Evolutionary conservation across 2,888 invertebrate genomes (phyloP).

Genomic region (Ochropleura leucogaster): DNA sequence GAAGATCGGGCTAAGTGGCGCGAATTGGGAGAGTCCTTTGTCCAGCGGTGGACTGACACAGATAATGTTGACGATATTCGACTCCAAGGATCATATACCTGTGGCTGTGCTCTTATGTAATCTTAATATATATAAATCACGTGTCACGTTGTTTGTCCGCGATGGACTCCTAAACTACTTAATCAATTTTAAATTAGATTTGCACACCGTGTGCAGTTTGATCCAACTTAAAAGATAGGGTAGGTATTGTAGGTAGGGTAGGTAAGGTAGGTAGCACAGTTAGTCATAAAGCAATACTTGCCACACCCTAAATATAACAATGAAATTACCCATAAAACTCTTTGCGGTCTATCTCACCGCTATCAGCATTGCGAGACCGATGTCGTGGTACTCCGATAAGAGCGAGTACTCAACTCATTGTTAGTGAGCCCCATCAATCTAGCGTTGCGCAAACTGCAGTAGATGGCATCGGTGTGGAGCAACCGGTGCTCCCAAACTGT

Average conservation of each 20-base stretch:
- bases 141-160: too few species aligned
- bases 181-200: too few species aligned
- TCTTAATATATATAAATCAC: too few species aligned
- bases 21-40: too few species aligned
- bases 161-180: too few species aligned
- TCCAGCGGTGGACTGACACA: too few species aligned
- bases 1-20: too few species aligned
- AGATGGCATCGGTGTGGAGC: slow-evolving; percentile 63
- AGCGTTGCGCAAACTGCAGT: slow-evolving; percentile 71
- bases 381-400: slow-evolving; percentile 56
- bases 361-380: slow-evolving; percentile 54
- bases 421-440: slow-evolving; percentile 71
- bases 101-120: too few species aligned
- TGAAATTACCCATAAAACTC: slow-evolving; percentile 23
- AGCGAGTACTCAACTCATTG: slow-evolving; percentile 60
- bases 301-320: slow-evolving; percentile 14
- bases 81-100: neutral
- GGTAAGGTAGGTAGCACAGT: too few species aligned
- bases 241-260: too few species aligned
- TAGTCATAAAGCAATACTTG: neutral
- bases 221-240: too few species aligned
- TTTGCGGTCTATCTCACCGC: slow-evolving; percentile 30
- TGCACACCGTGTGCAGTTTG: too few species aligned
- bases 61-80: neutral
- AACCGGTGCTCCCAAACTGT: slow-evolving; percentile 64